phyloP scores from a whole-genome alignment of 2,113 vertebrate species.

The Neodon shergylaensis region DNA sequence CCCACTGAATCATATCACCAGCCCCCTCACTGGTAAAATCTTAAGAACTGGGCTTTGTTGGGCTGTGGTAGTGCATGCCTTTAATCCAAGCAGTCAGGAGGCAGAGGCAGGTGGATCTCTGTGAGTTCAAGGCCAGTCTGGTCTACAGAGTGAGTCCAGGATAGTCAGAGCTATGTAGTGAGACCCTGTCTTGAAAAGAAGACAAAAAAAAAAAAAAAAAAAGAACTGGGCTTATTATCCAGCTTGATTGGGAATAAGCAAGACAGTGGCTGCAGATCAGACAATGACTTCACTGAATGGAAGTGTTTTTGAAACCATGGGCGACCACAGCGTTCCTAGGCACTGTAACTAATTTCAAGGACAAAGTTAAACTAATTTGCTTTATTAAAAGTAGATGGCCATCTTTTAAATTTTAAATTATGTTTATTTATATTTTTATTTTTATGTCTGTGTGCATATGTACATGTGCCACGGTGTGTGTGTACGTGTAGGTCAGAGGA shows the following conservation, averaged over 20 bases:
- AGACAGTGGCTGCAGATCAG: not conserved
- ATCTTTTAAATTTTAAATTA: not conserved
- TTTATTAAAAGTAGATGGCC: not conserved
- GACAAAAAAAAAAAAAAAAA: not conserved
- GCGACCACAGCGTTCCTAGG: not conserved
- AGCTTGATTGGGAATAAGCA: not conserved
- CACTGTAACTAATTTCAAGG: not conserved
- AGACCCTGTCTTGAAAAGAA: not conserved
- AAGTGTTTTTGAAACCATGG: not conserved
- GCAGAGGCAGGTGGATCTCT: not conserved
- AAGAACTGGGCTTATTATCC: not conserved
- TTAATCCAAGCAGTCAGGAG: not conserved
- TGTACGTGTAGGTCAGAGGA: not conserved
- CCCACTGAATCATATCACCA: not conserved
- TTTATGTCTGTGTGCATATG: not conserved
- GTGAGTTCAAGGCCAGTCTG: not conserved
- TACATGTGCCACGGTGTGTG: not conserved
- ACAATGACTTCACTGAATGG: not conserved
- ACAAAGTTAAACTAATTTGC: conserved; percentile 27
- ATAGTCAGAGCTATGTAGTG: not conserved
- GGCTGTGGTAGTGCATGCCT: not conserved
- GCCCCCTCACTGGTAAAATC: not conserved
- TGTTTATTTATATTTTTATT: not conserved
- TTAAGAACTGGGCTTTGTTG: not conserved
- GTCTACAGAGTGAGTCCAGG: not conserved